A percentile compares a stretch with the other conserved stretches of the same genome.
Conservation (phyloP, 2,113 vertebrate genomes). For the Lepus europaeus region DNA sequence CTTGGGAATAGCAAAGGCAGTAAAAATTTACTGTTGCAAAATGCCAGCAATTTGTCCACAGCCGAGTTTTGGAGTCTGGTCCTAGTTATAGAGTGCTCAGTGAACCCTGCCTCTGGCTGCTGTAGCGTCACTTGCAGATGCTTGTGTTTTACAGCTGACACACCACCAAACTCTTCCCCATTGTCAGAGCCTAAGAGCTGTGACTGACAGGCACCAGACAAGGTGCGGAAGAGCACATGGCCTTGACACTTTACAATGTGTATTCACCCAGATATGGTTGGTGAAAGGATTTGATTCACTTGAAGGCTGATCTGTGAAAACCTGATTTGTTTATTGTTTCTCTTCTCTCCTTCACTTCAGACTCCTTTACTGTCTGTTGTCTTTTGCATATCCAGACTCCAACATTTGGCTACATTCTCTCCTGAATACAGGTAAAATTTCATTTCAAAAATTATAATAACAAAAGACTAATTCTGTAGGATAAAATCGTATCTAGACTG, state of each 20-base stretch:
- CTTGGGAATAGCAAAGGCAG: background rate
- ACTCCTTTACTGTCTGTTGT: background rate
- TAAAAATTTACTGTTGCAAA: slow-evolving; percentile 31
- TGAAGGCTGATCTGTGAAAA: background rate
- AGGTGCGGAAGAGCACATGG: background rate
- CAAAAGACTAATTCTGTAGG: slow-evolving; percentile 31
- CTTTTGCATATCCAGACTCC: background rate
- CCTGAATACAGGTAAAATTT: slow-evolving; percentile 12
- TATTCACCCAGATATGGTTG: slow-evolving; percentile 30
- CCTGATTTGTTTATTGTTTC: background rate
- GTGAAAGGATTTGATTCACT: background rate
- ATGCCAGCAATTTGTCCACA: background rate
- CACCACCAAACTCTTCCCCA: background rate
- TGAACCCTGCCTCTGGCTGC: background rate
- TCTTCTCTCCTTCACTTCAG: background rate
- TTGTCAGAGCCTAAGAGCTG: slow-evolving; percentile 16
- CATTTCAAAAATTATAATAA: slow-evolving; percentile 21
- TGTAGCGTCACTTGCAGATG: background rate
- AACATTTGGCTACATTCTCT: slow-evolving; percentile 11
- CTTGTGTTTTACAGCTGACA: background rate
- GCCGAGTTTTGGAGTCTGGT: background rate
- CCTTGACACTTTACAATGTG: background rate
- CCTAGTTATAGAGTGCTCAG: background rate
- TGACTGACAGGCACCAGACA: background rate
- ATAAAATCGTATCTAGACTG: background rate